Conservation (phyloP, 2,888 invertebrate species). For the Drosophila greeni region DNA sequence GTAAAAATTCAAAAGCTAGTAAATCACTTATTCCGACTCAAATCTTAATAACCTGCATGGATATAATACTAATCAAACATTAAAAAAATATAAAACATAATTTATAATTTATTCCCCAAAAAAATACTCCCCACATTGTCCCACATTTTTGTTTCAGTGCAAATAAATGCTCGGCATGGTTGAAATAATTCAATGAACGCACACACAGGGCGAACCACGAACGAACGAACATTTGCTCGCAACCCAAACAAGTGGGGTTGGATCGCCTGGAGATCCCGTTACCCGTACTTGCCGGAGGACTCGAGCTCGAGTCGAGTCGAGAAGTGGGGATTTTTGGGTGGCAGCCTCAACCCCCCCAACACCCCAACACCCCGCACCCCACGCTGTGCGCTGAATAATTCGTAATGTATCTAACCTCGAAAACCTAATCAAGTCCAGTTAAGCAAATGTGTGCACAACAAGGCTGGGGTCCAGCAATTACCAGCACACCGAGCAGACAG, state of each 20-base stretch:
- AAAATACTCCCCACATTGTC: no score
- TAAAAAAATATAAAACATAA: background rate
- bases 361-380: constrained; percentile 32
- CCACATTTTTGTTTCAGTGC: constrained; percentile 15
- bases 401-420: constrained; percentile 75
- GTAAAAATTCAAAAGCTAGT: no score
- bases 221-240: constrained; percentile 35
- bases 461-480: constrained; percentile 39
- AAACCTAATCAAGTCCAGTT: constrained; percentile 75
- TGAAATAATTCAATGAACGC: constrained; percentile 46
- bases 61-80: background rate
- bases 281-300: background rate
- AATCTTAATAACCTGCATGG: background rate
- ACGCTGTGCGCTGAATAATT: constrained; percentile 69
- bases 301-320: background rate
- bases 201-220: constrained; percentile 26
- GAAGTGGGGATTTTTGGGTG: background rate
- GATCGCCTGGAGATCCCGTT: constrained; percentile 33
- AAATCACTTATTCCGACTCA: background rate
- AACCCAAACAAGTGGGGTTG: constrained; percentile 44
- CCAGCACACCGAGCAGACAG: constrained; percentile 31
- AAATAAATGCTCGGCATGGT: constrained; percentile 41
- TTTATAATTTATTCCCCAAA: no score
- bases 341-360: constrained; percentile 20
- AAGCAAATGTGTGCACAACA: constrained; percentile 58